Evolutionary conservation across 2,113 vertebrate genomes (phyloP).

Genomic region (Zosterops lateralis): DNA sequence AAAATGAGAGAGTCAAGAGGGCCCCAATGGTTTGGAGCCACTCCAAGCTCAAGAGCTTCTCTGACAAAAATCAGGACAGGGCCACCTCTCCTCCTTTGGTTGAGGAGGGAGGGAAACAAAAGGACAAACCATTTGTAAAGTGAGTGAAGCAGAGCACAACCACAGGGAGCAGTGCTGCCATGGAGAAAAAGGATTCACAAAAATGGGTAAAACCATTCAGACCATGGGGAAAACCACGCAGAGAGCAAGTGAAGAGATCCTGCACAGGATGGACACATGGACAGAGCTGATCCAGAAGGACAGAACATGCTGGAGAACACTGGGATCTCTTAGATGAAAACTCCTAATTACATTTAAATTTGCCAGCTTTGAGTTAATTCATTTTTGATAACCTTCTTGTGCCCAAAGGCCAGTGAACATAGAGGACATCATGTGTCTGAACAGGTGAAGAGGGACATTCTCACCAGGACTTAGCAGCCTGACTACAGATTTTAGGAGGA

Average conservation of each 20-base stretch:
- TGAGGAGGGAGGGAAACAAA: neutral
- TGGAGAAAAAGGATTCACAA: neutral
- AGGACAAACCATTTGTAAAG: neutral
- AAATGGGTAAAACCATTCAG: neutral
- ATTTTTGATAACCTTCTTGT: neutral
- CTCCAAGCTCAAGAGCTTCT: neutral
- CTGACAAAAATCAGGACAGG: neutral
- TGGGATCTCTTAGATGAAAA: neutral
- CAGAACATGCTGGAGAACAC: neutral
- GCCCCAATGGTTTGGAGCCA: neutral
- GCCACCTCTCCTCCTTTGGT: neutral
- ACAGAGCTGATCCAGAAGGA: neutral
- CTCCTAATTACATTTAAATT: neutral
- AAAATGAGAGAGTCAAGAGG: neutral
- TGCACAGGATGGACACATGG: fast-evolving
- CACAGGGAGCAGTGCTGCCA: neutral
- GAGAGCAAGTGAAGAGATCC: neutral
- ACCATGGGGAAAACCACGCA: neutral
- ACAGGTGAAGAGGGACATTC: neutral
- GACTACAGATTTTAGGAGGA: neutral
- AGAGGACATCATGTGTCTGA: neutral
- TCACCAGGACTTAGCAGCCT: neutral
- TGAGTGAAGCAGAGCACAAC: neutral
- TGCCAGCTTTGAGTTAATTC: neutral
- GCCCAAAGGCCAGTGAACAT: neutral